Percentiles rank a stretch among this genome's conserved stretches.
Evolutionary conservation across 2,797 vertebrate genomes (phyloP).

Genomic region (Hemitrygon akajei): DNA sequence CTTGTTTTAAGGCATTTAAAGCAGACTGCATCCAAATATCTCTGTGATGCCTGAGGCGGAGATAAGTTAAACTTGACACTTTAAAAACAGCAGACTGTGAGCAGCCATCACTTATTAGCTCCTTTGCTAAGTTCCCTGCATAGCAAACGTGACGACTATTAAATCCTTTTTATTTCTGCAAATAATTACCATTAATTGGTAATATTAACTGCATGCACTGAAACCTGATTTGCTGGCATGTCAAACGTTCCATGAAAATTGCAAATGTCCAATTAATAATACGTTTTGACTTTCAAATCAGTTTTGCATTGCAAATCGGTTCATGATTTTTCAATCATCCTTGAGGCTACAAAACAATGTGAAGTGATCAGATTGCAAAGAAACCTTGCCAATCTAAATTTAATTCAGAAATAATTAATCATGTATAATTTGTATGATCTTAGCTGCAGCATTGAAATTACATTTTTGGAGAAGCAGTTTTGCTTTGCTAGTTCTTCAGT

Average conservation of each 20-base stretch:
- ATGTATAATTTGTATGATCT: neutral
- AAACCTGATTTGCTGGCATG: neutral
- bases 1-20: slow-evolving; percentile 31
- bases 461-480: neutral
- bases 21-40: neutral
- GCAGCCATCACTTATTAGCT: slow-evolving; percentile 1
- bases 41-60: neutral
- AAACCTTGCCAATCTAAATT: neutral
- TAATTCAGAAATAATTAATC: neutral
- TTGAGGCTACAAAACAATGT: neutral
- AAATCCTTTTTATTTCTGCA: neutral
- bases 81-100: neutral
- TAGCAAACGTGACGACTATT: neutral
- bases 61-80: slow-evolving; percentile 14
- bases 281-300: slow-evolving; percentile 17
- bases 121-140: neutral
- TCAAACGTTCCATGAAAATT: neutral
- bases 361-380: neutral
- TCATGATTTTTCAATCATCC: slow-evolving; percentile 20
- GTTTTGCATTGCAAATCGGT: neutral
- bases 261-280: neutral
- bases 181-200: neutral
- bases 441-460: neutral
- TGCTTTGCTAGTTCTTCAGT: neutral
- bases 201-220: neutral